Conservation (phyloP, 2,797 vertebrate genomes). For the Trematomus bernacchii region DNA sequence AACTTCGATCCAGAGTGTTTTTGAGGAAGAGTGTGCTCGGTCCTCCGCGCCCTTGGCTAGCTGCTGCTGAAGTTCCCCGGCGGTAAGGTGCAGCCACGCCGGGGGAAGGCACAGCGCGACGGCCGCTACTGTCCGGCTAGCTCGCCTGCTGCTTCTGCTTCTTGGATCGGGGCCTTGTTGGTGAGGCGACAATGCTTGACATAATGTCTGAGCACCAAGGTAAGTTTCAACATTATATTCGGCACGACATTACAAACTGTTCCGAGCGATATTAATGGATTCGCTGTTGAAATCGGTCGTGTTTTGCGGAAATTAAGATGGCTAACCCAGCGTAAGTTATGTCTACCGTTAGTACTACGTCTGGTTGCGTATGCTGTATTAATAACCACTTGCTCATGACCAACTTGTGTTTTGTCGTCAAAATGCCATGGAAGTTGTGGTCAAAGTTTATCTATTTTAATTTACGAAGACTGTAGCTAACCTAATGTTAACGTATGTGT, state of each 20-base stretch:
- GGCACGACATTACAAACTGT: neutral
- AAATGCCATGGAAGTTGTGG: neutral
- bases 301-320: constrained; percentile 32
- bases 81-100: constrained; percentile 78
- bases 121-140: constrained; percentile 77
- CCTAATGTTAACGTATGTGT: constrained; percentile 8
- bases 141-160: constrained; percentile 72
- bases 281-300: constrained; percentile 15
- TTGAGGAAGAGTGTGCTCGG: neutral
- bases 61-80: constrained; percentile 69
- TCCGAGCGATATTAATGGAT: neutral
- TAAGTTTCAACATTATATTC: constrained; percentile 50
- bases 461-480: neutral
- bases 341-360: constrained; percentile 44
- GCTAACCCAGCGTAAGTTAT: constrained; percentile 39
- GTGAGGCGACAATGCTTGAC: constrained; percentile 89
- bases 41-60: constrained; percentile 25
- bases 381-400: constrained; percentile 5
- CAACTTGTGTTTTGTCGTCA: neutral
- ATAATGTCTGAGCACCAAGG: constrained; percentile 92
- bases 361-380: constrained; percentile 60
- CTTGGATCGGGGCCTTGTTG: constrained; percentile 77
- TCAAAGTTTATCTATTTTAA: neutral
- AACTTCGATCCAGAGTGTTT: constrained; percentile 11
- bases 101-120: constrained; percentile 78